Evolutionary conservation across 2,113 vertebrate genomes (phyloP), one percentile per base, ranked within the genome.

Genomic region (Labeo catla): DNA sequence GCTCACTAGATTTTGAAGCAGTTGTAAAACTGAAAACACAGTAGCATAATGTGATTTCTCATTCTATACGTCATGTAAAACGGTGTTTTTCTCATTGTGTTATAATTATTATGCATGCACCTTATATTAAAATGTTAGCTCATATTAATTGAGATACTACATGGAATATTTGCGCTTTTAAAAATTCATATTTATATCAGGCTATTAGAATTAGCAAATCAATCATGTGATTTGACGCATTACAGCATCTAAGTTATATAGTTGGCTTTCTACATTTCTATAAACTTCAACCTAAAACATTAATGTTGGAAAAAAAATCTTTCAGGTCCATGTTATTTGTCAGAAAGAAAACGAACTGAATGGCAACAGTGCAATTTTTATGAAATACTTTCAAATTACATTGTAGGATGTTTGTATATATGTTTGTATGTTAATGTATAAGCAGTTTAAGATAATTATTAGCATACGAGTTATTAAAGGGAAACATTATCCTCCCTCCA

Each of bases 401-500:
- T 80, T 80, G 23, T n/a, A 57, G 52, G 65, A 36, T 66, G 28
- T 36, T 34, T 63, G 12, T 52, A 52, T 52, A 8, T 68, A 68
- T 65, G 15, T 39, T 39, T 19, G 34, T 72, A 66, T 34, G 23
- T 47, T 15, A 77, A 54, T 7, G 15, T 81, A 47, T n/a, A 63
- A 86, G 85, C 52, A 70, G 59, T 57, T 34, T 3, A 10, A 76
- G 66, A 77, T 49, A 59, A 82, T 54, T 15, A 82, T 34, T 39
- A 70, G 83, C 59, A 16, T 13, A 6, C 8, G n/a, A 81, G 21
- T 23, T n/a, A n/a, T 80, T 66, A n/a, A 76, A 66, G 47, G 21
- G 8, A 66, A 81, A 65, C 59, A 34, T 81, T 28, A 65, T 49
- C n/a, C 54, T 59, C 3, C 52, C 28, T 13, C 21, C 9, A 21